Evolutionary conservation across 2,797 vertebrate species (phyloP).

Genomic region (Gobionotothen gibberifrons): DNA sequence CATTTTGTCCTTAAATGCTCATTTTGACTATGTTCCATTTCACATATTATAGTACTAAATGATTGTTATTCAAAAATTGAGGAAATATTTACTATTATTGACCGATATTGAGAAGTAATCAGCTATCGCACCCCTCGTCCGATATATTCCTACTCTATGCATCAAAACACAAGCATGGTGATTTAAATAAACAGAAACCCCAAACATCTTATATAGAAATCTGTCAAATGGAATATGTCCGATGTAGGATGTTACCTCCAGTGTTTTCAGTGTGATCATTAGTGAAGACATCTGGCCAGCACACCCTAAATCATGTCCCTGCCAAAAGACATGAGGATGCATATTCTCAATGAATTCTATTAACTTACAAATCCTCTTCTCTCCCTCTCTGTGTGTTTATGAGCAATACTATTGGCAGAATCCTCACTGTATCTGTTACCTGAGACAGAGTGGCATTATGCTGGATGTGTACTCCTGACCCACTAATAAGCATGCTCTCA

Average conservation of each 20-base stretch:
- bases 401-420: conserved; percentile 36
- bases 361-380: conserved; percentile 54
- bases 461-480: conserved; percentile 45
- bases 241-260: conserved; percentile 45
- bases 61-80: neutral
- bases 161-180: conserved; percentile 17
- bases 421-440: conserved; percentile 36
- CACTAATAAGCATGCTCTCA: conserved; percentile 51
- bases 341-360: conserved; percentile 62
- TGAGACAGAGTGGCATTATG: conserved; percentile 45
- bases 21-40: neutral
- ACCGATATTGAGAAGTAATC: neutral
- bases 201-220: conserved; percentile 14
- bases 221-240: conserved; percentile 20
- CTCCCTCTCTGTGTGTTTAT: conserved; percentile 15
- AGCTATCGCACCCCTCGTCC: neutral
- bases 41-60: neutral
- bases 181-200: conserved; percentile 28
- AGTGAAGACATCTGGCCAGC: conserved; percentile 62
- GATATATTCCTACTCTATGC: neutral
- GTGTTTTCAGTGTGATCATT: conserved; percentile 51
- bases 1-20: neutral
- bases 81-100: neutral
- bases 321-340: conserved; percentile 53
- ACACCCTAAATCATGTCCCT: conserved; percentile 62